Evolutionary conservation across 2,888 invertebrate species (phyloP).

Genomic region (Neoitamus cyanurus): DNA sequence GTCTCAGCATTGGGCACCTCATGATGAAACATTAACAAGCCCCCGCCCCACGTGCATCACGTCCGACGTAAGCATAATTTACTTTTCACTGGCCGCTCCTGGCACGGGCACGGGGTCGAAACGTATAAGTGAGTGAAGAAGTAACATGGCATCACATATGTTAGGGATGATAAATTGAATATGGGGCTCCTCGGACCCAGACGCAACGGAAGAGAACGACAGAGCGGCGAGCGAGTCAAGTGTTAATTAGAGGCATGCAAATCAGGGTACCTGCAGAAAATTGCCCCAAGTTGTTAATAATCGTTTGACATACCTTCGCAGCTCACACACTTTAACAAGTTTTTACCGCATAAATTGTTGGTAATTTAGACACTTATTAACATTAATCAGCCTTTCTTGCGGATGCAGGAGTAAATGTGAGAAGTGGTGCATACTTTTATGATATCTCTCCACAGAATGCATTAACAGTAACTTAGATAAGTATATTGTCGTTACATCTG

Average conservation of each 20-base stretch:
- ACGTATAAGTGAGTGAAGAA: background rate
- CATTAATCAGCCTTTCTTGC: background rate
- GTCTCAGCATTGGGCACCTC: background rate
- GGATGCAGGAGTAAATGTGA: background rate
- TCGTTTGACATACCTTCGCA: background rate
- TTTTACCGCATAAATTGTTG: background rate
- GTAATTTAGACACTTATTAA: background rate
- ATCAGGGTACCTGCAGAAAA: background rate
- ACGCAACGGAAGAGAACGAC: background rate
- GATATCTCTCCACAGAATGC: no score
- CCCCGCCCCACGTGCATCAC: conserved; percentile 3
- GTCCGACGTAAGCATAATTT: background rate
- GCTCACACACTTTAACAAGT: background rate
- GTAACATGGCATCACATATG: background rate
- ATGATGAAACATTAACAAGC: conserved; percentile 15
- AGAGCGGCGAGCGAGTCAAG: background rate
- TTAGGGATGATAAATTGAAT: conserved; percentile 25
- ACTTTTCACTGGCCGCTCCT: background rate
- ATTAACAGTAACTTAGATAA: no score
- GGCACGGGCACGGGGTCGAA: background rate
- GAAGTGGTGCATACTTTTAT: no score
- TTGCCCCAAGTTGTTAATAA: background rate
- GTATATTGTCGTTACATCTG: no score
- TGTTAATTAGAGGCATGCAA: background rate
- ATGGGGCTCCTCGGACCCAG: background rate